These are phyloP conservation scores for Ispidina lecontei DNA, from an alignment of 2,797 vertebrate genomes.

Conservation along the genomic window DNA sequence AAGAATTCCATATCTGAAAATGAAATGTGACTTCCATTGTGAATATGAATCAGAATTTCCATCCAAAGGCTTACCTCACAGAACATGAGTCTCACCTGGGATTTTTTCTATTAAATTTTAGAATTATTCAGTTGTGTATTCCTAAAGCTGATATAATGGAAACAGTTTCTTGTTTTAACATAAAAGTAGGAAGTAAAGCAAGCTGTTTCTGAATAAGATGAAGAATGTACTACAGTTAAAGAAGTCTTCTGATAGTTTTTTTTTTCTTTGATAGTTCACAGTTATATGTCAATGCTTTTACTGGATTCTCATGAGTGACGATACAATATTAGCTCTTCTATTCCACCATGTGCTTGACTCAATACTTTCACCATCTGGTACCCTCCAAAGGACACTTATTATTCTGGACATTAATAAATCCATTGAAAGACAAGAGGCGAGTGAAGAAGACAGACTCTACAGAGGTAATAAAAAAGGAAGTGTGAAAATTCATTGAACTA, in stretches of 20 bases:
- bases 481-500: not conserved
- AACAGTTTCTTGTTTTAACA: not conserved
- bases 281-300: not conserved
- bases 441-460: not conserved
- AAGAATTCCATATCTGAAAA: not conserved
- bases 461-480: not conserved
- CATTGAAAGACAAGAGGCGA: not conserved
- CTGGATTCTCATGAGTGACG: not conserved
- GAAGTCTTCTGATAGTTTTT: not conserved
- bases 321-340: not conserved
- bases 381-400: not conserved
- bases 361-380: not conserved
- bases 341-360: not conserved
- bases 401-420: not conserved
- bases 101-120: not conserved
- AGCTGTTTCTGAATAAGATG: not conserved
- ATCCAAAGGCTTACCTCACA: not conserved
- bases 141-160: not conserved
- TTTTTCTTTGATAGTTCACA: not conserved
- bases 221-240: not conserved
- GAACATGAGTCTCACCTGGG: not conserved
- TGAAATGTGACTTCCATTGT: not conserved
- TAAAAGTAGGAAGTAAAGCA: not conserved
- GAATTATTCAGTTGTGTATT: not conserved
- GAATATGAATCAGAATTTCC: not conserved